Percentiles rank a stretch among this genome's conserved stretches.
Evolutionary conservation across 2,888 invertebrate genomes (phyloP).

Genomic region (Tuberolachnus salignus): DNA sequence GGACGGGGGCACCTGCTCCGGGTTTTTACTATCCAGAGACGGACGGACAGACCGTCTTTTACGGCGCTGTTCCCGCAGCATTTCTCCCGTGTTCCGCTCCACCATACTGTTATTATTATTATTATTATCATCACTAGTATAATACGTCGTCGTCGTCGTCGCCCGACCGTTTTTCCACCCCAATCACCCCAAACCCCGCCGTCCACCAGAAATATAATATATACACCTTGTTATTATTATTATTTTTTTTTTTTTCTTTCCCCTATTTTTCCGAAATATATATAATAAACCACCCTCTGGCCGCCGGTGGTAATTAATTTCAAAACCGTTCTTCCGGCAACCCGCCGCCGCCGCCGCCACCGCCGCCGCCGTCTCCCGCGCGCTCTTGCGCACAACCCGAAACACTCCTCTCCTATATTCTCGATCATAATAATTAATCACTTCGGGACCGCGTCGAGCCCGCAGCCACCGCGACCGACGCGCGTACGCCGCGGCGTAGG

Average conservation of each 20-base stretch:
- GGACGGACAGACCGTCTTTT: not conserved
- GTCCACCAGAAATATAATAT: too few relatives aligned
- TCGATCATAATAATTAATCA: slow-evolving; percentile 17
- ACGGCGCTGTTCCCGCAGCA: too few relatives aligned
- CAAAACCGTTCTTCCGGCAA: slow-evolving; percentile 23
- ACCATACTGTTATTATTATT: too few relatives aligned
- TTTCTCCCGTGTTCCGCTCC: too few relatives aligned
- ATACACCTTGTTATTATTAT: not conserved
- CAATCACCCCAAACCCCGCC: too few relatives aligned
- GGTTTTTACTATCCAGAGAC: not conserved
- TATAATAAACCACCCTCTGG: not conserved
- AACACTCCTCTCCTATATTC: slow-evolving; percentile 1
- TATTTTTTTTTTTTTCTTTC: not conserved
- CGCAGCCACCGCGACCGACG: not conserved
- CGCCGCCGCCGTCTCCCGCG: too few relatives aligned
- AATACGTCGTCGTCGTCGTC: not conserved
- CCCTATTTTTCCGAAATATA: not conserved
- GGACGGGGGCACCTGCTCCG: slow-evolving; percentile 38
- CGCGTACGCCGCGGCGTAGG: not conserved
- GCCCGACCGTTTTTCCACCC: too few relatives aligned
- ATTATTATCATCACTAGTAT: too few relatives aligned
- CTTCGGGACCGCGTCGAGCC: not conserved
- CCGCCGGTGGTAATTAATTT: slow-evolving; percentile 24
- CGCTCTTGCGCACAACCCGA: not conserved
- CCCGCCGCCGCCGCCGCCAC: not conserved